Conservation (phyloP, 2,113 vertebrate species). For the Coryphaenoides rupestris region DNA sequence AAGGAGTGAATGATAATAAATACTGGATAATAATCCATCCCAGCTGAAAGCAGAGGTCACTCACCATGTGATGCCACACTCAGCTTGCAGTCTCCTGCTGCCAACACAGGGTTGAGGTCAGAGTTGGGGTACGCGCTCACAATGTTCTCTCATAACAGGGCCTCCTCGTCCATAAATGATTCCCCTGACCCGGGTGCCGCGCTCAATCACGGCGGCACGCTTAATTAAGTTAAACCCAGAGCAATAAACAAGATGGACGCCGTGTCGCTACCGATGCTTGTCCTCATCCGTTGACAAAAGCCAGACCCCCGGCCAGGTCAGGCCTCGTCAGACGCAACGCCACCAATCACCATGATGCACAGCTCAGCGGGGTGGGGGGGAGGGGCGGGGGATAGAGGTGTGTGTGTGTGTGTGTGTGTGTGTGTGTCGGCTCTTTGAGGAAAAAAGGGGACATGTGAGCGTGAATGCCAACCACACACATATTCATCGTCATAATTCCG, state of each 20-base stretch:
- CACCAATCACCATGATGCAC: slow-evolving; percentile 48
- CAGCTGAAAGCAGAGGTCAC: neutral
- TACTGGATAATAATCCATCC: neutral
- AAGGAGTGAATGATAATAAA: neutral
- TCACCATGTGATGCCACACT: slow-evolving; percentile 75
- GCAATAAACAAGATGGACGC: slow-evolving; percentile 61
- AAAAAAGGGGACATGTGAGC: no score
- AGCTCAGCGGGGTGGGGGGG: slow-evolving; percentile 7
- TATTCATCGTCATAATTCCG: no score
- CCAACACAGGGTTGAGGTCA: slow-evolving; percentile 86
- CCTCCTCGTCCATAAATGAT: slow-evolving; percentile 52
- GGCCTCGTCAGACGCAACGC: slow-evolving; percentile 44
- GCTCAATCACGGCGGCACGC: slow-evolving; percentile 56
- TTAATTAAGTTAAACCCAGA: slow-evolving; percentile 70
- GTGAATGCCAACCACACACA: no score
- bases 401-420: no score
- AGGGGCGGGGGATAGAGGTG: no score
- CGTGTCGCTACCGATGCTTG: slow-evolving; percentile 46
- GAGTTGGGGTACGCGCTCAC: slow-evolving; percentile 82
- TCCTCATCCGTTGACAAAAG: slow-evolving; percentile 52
- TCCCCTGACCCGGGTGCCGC: slow-evolving; percentile 49
- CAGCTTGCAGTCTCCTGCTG: slow-evolving; percentile 77
- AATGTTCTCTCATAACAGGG: slow-evolving; percentile 82
- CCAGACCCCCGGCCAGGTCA: slow-evolving; percentile 46
- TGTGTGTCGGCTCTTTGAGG: no score